Base-by-base conservation (phyloP, 2,888 invertebrate genomes). In the Harmothoe impar region DNA sequence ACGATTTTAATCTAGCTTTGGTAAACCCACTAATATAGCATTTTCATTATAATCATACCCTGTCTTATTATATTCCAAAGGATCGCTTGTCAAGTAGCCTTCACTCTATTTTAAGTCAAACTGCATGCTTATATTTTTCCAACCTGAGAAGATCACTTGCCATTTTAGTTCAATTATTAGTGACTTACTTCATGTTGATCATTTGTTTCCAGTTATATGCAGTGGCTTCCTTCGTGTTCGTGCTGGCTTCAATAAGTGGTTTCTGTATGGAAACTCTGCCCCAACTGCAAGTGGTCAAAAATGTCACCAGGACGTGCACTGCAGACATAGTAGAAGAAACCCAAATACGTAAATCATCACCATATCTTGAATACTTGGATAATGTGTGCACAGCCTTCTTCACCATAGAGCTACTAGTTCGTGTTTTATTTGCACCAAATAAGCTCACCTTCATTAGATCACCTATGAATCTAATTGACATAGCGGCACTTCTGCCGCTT, bases 221-320 rank as follows among this genome's bases (percentile, higher is more conserved):
- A 12, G 93, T 95, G 54, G 93, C 95, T 78, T 95, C 95, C 0
- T 94, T 95, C 91, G 91, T 95, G 51, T 95, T 95, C 92, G 95
- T 95, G 17, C 93, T 95, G 85, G 93, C 94, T 25, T 95, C 95
- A 43, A 95, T 95, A 90, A 92, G 94, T n/a, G 95, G 95, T 17
- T 95, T 95, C 93, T 95, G 95, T 91, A 91, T 95, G 90, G 95
- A 95, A 92, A 94, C 95, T 0, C 91, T 95, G 12, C 95, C 95
- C 20, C 90, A 93, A 62, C 92, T 94, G 23, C 91, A 93, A 81
- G 93, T 93, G 7, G 68, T 90, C 3, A 43, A 77, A 62, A 93
- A 92, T 89, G 90, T 89, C 29, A 93, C 92, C n/a, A 20, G 91
- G n/a, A 25, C 33, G 68, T 91, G 92, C 62, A 81, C 77, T 20